Conservation (phyloP, 2,888 invertebrate species). For the Scelioninae gen. 1 region DNA sequence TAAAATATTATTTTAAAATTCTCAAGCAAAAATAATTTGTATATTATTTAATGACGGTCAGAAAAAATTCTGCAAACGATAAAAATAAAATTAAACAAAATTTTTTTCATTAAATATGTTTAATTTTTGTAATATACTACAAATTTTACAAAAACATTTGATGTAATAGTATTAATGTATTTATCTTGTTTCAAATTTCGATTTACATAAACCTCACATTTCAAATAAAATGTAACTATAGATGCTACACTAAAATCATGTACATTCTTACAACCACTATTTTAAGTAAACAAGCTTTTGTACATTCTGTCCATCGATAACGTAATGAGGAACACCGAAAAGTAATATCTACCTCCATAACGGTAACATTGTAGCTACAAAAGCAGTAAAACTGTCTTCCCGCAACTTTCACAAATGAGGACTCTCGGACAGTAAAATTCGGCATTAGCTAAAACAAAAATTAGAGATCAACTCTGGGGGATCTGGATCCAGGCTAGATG, state of each 20-base stretch:
- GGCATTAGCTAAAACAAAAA: constrained; percentile 54
- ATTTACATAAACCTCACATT: constrained; percentile 58
- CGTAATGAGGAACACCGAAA: constrained; percentile 53
- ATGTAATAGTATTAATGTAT: constrained; percentile 58
- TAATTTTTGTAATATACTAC: too few species aligned
- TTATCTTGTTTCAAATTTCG: constrained; percentile 56
- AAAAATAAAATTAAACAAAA: too few species aligned
- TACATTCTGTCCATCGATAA: constrained; percentile 61
- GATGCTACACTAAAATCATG: constrained; percentile 38
- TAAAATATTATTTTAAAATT: too few species aligned
- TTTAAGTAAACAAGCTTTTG: constrained; percentile 44
- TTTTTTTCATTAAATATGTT: too few species aligned
- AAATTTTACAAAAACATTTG: constrained; percentile 27
- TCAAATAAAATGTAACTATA: constrained; percentile 43
- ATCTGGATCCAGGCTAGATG: constrained; percentile 52
- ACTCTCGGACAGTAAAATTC: constrained; percentile 35
- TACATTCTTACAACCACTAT: constrained; percentile 37
- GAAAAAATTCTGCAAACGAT: too few species aligned
- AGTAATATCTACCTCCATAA: constrained; percentile 54
- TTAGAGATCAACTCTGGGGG: constrained; percentile 23
- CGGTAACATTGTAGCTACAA: constrained; percentile 57
- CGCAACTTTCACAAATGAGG: constrained; percentile 63
- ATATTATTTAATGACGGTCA: too few species aligned
- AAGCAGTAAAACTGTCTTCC: constrained; percentile 57
- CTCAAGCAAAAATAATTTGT: too few species aligned